phyloP scores from a whole-genome alignment of 2,113 vertebrate genomes.

The Mastomys natalensis region DNA sequence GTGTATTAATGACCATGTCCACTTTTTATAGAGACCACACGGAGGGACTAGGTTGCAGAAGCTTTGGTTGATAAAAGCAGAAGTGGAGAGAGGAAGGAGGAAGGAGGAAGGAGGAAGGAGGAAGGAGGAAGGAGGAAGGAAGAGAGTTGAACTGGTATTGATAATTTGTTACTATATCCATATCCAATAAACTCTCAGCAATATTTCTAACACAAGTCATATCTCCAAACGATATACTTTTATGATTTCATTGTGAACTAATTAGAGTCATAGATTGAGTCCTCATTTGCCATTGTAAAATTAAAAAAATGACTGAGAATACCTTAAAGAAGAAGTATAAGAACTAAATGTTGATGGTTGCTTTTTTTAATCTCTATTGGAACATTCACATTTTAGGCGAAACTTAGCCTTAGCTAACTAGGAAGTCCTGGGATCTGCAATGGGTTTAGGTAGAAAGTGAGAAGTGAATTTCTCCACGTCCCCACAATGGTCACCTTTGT shows the following conservation, averaged over 20 bases:
- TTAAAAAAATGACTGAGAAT: neutral
- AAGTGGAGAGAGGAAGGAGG: neutral
- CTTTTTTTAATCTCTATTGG: constrained; percentile 8
- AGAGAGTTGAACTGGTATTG: neutral
- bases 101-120: neutral
- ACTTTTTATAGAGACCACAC: neutral
- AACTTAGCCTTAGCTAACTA: neutral
- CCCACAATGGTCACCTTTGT: neutral
- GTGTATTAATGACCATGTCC: neutral
- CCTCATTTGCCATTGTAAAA: neutral
- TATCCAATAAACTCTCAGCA: neutral
- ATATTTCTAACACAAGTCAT: neutral
- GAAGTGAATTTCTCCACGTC: neutral
- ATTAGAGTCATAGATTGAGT: neutral
- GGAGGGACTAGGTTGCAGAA: neutral
- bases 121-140: neutral
- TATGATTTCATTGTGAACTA: neutral
- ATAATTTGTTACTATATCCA: neutral
- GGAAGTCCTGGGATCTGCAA: neutral
- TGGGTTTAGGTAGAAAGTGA: neutral
- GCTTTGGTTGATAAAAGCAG: neutral
- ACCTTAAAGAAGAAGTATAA: neutral
- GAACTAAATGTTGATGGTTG: neutral
- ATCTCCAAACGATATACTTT: neutral
- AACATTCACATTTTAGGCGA: neutral